phyloP scores from a whole-genome alignment of 2,113 vertebrate genomes.

The Forbesichthys papilliferus region DNA sequence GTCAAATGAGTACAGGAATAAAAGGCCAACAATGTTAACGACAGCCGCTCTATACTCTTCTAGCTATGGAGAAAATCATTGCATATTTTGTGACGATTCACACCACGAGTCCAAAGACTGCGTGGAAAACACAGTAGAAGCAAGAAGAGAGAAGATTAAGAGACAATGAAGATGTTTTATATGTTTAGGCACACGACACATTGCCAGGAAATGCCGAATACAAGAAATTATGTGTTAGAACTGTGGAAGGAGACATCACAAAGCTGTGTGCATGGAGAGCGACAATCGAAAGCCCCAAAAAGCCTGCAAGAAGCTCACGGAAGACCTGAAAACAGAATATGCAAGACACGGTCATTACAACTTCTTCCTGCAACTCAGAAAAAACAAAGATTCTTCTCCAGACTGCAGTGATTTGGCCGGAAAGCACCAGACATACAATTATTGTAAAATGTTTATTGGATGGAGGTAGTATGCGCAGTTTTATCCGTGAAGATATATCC shows the following conservation, averaged over 20 bases:
- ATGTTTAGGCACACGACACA: neutral
- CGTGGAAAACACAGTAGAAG: neutral
- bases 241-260: conserved; percentile 6
- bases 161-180: too few relatives aligned
- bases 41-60: too few relatives aligned
- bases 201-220: neutral
- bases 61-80: neutral
- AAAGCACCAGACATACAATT: neutral
- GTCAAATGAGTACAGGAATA: too few relatives aligned
- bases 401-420: neutral
- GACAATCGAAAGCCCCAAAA: neutral
- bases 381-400: neutral
- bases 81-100: neutral
- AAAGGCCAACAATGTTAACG: too few relatives aligned
- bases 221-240: neutral
- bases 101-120: neutral
- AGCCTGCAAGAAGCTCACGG: too few relatives aligned
- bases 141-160: neutral
- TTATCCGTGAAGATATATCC: too few relatives aligned
- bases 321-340: too few relatives aligned
- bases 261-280: neutral
- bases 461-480: too few relatives aligned
- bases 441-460: neutral
- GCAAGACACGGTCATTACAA: neutral
- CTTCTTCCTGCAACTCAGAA: too few relatives aligned